Conservation (phyloP, 2,797 vertebrate species). For the Hyperoplus lanceolatus region DNA sequence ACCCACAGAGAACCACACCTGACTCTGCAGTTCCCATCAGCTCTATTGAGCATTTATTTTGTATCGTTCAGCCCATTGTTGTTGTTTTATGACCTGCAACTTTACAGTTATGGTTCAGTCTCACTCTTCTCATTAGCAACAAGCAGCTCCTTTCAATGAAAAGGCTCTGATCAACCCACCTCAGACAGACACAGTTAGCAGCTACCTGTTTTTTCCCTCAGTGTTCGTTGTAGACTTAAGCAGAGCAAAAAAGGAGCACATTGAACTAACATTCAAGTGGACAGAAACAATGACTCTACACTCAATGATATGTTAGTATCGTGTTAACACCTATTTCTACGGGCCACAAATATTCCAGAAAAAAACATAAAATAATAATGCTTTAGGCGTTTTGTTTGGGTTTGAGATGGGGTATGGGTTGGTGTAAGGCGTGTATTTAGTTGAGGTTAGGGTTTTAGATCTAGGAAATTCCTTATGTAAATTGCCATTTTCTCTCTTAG, state of each 20-base stretch:
- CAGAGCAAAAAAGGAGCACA: neutral
- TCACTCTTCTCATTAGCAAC: neutral
- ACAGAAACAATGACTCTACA: neutral
- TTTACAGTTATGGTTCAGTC: neutral
- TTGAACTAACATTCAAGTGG: neutral
- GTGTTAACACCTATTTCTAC: neutral
- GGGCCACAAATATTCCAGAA: neutral
- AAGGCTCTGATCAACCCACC: neutral
- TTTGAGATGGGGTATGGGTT: neutral
- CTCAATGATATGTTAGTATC: neutral
- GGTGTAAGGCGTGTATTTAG: too few relatives aligned
- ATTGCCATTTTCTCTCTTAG: constrained; percentile 1
- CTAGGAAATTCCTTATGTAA: constrained; percentile 6
- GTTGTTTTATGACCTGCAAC: neutral
- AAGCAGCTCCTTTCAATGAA: constrained; percentile 1
- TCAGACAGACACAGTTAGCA: neutral
- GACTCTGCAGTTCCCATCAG: neutral
- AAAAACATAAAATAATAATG: neutral
- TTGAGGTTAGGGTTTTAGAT: neutral
- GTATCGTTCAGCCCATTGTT: too few relatives aligned
- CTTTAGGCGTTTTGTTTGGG: neutral
- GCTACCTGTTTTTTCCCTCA: neutral
- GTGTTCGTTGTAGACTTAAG: neutral
- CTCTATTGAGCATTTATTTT: neutral
- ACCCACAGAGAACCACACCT: neutral